phyloP scores from a whole-genome alignment of 2,888 invertebrate species.

The Sturmia bella region DNA sequence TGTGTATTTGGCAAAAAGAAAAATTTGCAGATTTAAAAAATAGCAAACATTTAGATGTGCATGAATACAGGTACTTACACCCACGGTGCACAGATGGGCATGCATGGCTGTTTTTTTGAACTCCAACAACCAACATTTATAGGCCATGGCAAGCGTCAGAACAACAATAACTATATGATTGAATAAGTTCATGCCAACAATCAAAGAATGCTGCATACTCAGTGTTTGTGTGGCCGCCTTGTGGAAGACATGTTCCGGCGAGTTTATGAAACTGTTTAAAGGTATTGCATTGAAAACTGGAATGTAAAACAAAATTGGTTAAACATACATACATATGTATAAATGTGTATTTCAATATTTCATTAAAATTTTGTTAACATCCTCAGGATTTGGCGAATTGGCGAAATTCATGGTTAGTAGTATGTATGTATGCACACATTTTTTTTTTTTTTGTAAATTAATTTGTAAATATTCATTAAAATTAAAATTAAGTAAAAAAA shows the following conservation, averaged over 20 bases:
- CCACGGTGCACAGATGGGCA: constrained; percentile 79
- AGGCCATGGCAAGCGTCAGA: constrained; percentile 72
- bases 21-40: constrained; percentile 11
- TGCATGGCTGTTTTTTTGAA: constrained; percentile 79
- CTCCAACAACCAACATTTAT: constrained; percentile 76
- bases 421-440: too few species aligned
- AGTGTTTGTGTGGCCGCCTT: constrained; percentile 1
- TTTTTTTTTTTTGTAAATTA: too few species aligned
- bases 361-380: too few species aligned
- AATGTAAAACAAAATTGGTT: constrained; percentile 1
- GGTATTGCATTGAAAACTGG: constrained; percentile 44
- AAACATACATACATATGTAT: too few species aligned
- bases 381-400: too few species aligned
- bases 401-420: too few species aligned
- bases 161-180: constrained; percentile 73
- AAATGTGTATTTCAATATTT: too few species aligned
- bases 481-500: too few species aligned
- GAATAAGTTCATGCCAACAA: constrained; percentile 64
- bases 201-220: constrained; percentile 35
- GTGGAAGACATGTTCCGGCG: constrained; percentile 7
- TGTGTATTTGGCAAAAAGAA: constrained; percentile 50
- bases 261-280: constrained; percentile 10
- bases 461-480: too few species aligned
- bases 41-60: neutral
- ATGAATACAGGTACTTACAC: constrained; percentile 74